phyloP scores from a whole-genome alignment of 1,140 invertebrate species.

The Pentalonia nigronervosa region DNA sequence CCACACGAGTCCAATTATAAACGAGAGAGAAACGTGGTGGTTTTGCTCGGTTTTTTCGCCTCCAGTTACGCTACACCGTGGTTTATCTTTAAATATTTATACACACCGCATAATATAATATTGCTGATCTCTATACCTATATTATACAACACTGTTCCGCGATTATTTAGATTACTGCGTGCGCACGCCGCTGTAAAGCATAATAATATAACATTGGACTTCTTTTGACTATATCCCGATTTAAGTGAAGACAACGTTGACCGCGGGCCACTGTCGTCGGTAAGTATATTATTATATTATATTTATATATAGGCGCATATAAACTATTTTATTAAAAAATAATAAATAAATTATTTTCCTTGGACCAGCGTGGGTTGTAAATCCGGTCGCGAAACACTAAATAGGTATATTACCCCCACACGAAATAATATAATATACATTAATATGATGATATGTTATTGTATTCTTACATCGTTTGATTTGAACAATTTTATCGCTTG shows the following conservation, averaged over 20 bases:
- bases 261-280: constrained; percentile 21
- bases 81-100: constrained; percentile 19
- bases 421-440: background rate
- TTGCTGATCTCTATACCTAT: background rate
- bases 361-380: background rate
- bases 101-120: background rate
- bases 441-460: background rate
- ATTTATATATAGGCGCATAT: background rate
- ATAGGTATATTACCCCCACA: background rate
- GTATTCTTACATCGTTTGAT: background rate
- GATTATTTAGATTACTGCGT: background rate
- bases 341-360: background rate
- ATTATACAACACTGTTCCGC: background rate
- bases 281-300: background rate
- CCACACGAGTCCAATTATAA: background rate
- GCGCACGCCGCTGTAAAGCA: background rate
- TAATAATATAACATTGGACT: background rate
- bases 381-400: constrained; percentile 11
- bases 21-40: background rate
- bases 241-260: constrained; percentile 9
- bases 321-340: background rate
- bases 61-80: background rate
- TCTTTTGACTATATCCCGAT: background rate
- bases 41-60: background rate
- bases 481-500: background rate